phyloP scores from a whole-genome alignment of 2,888 invertebrate genomes.

The Carcina quercana region DNA sequence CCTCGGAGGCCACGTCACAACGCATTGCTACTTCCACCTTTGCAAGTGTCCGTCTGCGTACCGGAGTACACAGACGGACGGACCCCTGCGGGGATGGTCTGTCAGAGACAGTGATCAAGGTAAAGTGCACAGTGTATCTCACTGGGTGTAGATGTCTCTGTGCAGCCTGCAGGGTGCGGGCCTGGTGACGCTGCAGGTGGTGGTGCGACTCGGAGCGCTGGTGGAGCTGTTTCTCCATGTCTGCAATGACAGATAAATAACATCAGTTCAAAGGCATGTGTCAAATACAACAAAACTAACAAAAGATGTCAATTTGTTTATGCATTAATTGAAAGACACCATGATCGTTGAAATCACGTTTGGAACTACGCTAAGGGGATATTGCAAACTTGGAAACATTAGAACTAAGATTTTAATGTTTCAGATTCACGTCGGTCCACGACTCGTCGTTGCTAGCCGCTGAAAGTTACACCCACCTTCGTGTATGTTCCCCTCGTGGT shows the following conservation, averaged over 20 bases:
- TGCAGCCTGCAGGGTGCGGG: slow-evolving; percentile 50
- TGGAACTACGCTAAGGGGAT: neutral
- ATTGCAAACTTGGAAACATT: too few relatives aligned
- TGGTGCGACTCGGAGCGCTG: slow-evolving; percentile 56
- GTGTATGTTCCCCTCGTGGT: slow-evolving; percentile 79
- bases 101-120: neutral
- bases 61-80: too few relatives aligned
- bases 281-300: too few relatives aligned
- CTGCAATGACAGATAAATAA: slow-evolving; percentile 37
- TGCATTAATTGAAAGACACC: too few relatives aligned
- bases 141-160: slow-evolving; percentile 62
- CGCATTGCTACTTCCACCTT: too few relatives aligned
- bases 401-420: too few relatives aligned
- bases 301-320: too few relatives aligned
- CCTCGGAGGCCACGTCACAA: too few relatives aligned
- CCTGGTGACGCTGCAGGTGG: slow-evolving; percentile 48
- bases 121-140: slow-evolving; percentile 4
- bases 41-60: too few relatives aligned
- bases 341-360: too few relatives aligned
- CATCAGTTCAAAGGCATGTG: too few relatives aligned
- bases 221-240: slow-evolving; percentile 63
- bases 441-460: slow-evolving; percentile 86
- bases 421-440: slow-evolving; percentile 94
- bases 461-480: slow-evolving; percentile 35
- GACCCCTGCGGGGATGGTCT: neutral